These are phyloP conservation scores for Periplaneta americana DNA, from an alignment of 1,140 invertebrate species.

Conservation along the genomic window DNA sequence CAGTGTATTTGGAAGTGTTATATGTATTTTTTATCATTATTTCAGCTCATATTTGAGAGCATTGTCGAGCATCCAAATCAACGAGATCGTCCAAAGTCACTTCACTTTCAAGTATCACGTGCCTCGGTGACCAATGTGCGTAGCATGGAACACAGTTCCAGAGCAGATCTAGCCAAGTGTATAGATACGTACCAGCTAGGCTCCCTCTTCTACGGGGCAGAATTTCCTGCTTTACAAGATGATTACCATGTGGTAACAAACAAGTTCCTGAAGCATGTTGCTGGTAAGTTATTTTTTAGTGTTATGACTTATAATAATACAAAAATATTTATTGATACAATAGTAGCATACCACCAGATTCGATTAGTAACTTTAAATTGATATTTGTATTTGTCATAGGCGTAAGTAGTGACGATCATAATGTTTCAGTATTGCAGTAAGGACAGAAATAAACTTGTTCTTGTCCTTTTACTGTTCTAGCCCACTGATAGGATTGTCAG, in stretches of 20 bases:
- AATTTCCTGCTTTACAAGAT: conserved; percentile 60
- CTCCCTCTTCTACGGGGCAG: conserved; percentile 63
- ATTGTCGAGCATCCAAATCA: conserved; percentile 62
- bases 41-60: conserved; percentile 66
- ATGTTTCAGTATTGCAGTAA: no score
- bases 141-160: conserved; percentile 54
- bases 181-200: conserved; percentile 66
- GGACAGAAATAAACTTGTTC: no score
- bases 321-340: no score
- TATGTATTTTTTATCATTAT: conserved; percentile 18
- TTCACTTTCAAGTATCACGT: conserved; percentile 77
- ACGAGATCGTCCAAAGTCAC: conserved; percentile 70
- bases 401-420: no score
- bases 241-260: conserved; percentile 66
- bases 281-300: conserved; percentile 45
- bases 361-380: no score
- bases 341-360: no score
- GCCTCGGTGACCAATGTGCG: conserved; percentile 74
- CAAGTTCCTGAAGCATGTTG: conserved; percentile 68
- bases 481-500: no score
- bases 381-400: no score
- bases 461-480: no score
- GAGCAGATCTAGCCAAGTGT: conserved; percentile 64
- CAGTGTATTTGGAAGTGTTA: neutral
- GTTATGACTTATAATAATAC: no score